These are phyloP conservation scores for Leptinotarsa tumamoca DNA, from an alignment of 2,888 invertebrate species.

Conservation along the genomic window DNA sequence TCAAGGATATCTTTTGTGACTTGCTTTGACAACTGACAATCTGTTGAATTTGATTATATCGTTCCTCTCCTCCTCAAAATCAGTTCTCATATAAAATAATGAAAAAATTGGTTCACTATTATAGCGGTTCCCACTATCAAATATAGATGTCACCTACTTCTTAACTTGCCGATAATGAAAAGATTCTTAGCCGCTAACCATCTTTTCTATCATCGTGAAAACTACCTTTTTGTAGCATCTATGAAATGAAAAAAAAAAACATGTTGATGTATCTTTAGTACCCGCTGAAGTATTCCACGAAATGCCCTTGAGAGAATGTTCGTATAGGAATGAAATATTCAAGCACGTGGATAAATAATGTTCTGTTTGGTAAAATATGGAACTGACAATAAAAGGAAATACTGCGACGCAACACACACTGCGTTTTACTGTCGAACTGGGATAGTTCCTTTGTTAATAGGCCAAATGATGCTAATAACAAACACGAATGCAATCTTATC, in stretches of 20 bases:
- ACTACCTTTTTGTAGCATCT: not conserved
- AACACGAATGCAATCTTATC: constrained; percentile 6
- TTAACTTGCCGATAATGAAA: too few relatives aligned
- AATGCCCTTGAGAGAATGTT: constrained; percentile 14
- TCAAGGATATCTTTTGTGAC: too few relatives aligned
- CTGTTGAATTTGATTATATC: too few relatives aligned
- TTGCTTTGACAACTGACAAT: too few relatives aligned
- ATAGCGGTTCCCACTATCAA: too few relatives aligned
- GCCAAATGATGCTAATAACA: not conserved
- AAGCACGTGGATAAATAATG: constrained; percentile 4
- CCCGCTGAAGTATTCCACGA: not conserved
- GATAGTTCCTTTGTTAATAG: not conserved
- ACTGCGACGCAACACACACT: not conserved
- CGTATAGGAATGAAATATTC: not conserved
- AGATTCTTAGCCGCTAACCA: too few relatives aligned
- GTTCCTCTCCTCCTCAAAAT: too few relatives aligned
- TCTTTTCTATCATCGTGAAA: not conserved
- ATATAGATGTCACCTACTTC: too few relatives aligned
- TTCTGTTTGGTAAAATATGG: constrained; percentile 11
- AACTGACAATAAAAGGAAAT: constrained; percentile 9
- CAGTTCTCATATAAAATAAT: too few relatives aligned
- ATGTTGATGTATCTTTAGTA: not conserved
- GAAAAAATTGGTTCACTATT: too few relatives aligned
- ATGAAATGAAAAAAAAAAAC: not conserved
- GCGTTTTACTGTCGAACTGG: not conserved